Base-by-base conservation (phyloP, 2,888 invertebrate species). In the Willowsia nigromaculata region DNA sequence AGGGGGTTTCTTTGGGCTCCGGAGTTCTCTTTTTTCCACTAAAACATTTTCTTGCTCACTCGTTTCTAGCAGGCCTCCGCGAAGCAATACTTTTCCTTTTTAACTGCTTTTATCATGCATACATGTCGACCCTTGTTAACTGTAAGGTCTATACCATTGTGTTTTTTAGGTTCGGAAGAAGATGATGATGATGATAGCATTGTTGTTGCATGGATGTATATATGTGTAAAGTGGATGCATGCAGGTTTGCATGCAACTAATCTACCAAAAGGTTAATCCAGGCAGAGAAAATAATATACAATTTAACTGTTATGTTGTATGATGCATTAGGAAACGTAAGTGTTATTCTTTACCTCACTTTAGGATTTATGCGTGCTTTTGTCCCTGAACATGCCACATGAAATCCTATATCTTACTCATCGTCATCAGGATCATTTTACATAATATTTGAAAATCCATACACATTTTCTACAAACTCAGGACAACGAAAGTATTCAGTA, bases 1-100 rank as follows among this genome's bases (percentile, higher is more conserved):
- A 86, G 86, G 86, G 80, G 86, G 86, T 80, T 86, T 18, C 50
- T 40, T 47, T 80, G 86, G 86, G 68, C 80, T 86, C 76, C 78
- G 86, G 80, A 68, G 68, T 84, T 43, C 43, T 25, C n/a, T n/a
- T n/a, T 74, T 43, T 47, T 74, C 43, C 25, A 43, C 43, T 71
- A n/a, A n/a, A n/a, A n/a, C n/a, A n/a, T n/a, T 22, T 59, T 59
- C 59, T 59, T 59, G 27, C 59, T 59, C 4, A 30, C 15, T 62
- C 30, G 1, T 9, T 68, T 25, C 11, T 22, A 22, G 37, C 43
- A 22, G 47, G 71, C 71, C 65, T 65, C 33, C 65, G n/a, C 33
- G 3, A 25, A 3, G 6, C 11, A 15, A 11, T 27, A 27, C 27
- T 59, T 59, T 59, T 59, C 27, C n/a, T 18, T 59, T 59, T 18